Conservation (phyloP, 2,113 vertebrate genomes). For the Siniperca chuatsi region DNA sequence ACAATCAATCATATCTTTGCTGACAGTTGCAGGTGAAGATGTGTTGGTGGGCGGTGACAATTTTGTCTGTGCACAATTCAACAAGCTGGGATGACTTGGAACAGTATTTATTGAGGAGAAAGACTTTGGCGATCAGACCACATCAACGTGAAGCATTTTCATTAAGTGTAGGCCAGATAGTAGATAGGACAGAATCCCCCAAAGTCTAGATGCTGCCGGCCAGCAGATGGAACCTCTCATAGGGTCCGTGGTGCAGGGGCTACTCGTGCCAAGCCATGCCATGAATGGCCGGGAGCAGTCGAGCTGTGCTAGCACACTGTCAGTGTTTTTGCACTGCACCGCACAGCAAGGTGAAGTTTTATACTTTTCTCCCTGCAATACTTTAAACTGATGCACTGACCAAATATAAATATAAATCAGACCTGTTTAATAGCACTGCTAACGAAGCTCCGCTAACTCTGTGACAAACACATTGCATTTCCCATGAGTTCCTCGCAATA, state of each 20-base stretch:
- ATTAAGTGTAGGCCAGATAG: not conserved
- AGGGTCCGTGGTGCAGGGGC: no score
- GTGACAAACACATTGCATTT: not conserved
- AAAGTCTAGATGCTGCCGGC: no score
- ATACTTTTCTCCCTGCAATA: no score
- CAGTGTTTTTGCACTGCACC: no score
- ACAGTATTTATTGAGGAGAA: not conserved
- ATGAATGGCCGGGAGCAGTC: no score
- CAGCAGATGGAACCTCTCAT: no score
- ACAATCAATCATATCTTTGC: not conserved
- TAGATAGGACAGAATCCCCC: no score
- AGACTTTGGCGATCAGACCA: not conserved
- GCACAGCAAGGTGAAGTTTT: no score
- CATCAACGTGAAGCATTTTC: not conserved
- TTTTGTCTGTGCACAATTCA: not conserved
- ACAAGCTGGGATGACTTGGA: not conserved
- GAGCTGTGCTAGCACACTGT: no score
- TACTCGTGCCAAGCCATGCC: no score
- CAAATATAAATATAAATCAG: not conserved
- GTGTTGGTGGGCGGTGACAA: not conserved
- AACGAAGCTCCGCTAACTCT: no score
- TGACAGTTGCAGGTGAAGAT: conserved; percentile 15
- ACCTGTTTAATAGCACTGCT: not conserved
- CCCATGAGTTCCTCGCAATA: not conserved
- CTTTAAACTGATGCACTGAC: not conserved